A percentile compares a stretch with the other conserved stretches of the same genome.
Evolutionary conservation across 2,888 invertebrate species (phyloP).

Genomic region (Eupithecia exiguata): DNA sequence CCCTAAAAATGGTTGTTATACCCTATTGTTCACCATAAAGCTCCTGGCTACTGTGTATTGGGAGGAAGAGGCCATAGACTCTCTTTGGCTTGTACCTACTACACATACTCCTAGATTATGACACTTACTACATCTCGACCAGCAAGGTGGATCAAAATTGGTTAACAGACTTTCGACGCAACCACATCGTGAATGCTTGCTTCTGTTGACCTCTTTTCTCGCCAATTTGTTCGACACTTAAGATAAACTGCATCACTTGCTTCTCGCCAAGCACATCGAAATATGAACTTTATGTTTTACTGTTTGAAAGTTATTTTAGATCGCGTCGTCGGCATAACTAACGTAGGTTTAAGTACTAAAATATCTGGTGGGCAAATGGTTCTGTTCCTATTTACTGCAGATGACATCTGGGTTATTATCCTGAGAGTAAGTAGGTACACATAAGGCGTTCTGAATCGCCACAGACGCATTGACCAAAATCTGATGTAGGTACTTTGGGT

Average conservation of each 20-base stretch:
- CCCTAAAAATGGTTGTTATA: no score
- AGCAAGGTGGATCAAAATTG: no score
- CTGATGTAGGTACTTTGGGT: no score
- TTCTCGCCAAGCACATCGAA: not conserved
- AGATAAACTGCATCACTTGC: not conserved
- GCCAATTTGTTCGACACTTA: not conserved
- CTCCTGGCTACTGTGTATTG: no score
- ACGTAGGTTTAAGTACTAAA: constrained; percentile 26
- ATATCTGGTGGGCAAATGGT: constrained; percentile 45
- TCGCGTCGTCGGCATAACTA: not conserved
- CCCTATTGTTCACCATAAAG: no score
- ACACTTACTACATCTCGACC: no score
- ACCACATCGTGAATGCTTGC: not conserved
- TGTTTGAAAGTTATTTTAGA: not conserved
- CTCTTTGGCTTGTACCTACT: no score
- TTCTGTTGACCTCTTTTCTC: not conserved
- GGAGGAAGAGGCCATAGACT: no score
- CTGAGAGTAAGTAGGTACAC: not conserved
- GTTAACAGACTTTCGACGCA: no score
- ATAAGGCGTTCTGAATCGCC: not conserved
- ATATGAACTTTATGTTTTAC: not conserved
- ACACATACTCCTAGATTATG: no score
- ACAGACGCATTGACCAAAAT: not conserved
- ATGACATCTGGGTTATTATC: constrained; percentile 25
- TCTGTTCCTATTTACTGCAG: constrained; percentile 51